These are phyloP conservation scores for Sphenopsis melanotis DNA, from an alignment of 2,797 vertebrate genomes.

Conservation along the genomic window DNA sequence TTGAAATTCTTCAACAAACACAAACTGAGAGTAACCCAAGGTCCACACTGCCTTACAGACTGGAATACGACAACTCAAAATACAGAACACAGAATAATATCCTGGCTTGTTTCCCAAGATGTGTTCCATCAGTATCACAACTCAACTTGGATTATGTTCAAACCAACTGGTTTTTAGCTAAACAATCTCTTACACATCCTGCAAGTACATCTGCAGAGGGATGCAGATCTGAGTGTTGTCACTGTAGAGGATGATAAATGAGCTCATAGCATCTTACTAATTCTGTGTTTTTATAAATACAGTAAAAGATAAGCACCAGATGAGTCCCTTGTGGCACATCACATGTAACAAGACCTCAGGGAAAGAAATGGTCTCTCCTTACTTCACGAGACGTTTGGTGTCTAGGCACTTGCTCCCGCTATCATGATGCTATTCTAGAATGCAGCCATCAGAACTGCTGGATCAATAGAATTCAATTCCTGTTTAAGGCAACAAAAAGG, in stretches of 20 bases:
- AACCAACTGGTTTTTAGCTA: neutral
- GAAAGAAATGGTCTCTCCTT: neutral
- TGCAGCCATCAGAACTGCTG: neutral
- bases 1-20: neutral
- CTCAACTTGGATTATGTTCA: neutral
- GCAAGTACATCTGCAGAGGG: neutral
- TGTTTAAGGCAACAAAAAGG: neutral
- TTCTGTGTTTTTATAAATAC: neutral
- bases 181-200: neutral
- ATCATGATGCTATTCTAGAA: neutral
- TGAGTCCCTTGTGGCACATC: neutral
- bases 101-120: neutral
- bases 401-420: neutral
- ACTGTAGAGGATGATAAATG: neutral
- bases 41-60: neutral
- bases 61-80: neutral
- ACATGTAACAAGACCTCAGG: neutral
- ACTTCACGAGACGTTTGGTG: neutral
- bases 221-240: neutral
- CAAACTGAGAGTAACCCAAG: neutral
- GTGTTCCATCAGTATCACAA: neutral
- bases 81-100: neutral
- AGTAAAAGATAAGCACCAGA: neutral
- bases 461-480: neutral
- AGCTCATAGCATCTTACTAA: neutral